Base-by-base conservation (phyloP, 2,113 vertebrate species). In the Chlorodrepanis virens region DNA sequence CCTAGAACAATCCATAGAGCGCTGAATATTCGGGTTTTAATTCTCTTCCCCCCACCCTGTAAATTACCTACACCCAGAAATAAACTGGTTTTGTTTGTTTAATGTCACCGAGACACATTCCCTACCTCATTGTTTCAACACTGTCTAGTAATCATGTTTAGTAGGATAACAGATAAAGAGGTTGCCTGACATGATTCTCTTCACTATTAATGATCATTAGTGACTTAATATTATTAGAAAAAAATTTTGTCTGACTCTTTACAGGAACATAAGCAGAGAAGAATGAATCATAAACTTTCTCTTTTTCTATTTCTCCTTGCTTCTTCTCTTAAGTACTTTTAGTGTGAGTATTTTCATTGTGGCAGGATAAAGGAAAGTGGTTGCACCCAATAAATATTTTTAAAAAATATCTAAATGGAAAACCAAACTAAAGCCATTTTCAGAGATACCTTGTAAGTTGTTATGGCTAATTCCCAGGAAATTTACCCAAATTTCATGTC, bases 41-140 rank as follows among this genome's bases (percentile, higher is more conserved):
- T 39, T 54, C 4, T 50, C 14, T 45, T 16, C 11, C 19, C 2
- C 2, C 4, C 1, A 2, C 14, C 12, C 19, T 33, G 1, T 7
- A 52, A 49, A 16, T 47, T 60, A 35, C 11, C 31, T 77, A 21
- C 12, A 35, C 24, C 23, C 27, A 12, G 40, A 64, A 80, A 65
- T 6, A 87, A 77, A 33, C 7, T 27, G 3, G 3, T 13, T 71
- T 61, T 35, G 12, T 64, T 63, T 65, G 12, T 50, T 77, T 75
- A 67, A 53, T 53, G 24, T 12, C 16, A 68, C 6, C 23, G 64
- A 44, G 16, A 72, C 12, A 65, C 11, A 35, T 44, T 56, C 8
- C 5, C 35, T 10, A 23, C 8, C 12, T 74, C 29, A 12, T 14
- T 44, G 19, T 74, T 90, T 90, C 49, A 50, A 23, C 1, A 3